Evolutionary conservation across 2,888 invertebrate species (phyloP).

Genomic region (Caenorhabditis sinica): DNA sequence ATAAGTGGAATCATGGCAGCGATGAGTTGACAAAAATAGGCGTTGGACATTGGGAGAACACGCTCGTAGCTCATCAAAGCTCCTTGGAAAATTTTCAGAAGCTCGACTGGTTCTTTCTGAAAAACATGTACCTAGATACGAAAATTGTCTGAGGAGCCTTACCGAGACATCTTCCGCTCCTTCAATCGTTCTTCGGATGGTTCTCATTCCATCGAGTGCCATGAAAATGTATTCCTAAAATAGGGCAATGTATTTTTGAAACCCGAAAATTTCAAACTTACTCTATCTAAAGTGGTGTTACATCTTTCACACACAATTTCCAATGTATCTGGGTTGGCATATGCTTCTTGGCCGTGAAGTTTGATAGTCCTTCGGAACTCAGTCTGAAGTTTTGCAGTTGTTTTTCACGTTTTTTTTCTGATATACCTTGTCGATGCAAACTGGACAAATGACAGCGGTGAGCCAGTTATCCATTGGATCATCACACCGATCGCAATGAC

Average conservation of each 20-base stretch:
- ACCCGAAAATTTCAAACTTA: constrained; percentile 12
- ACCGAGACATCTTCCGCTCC: constrained; percentile 44
- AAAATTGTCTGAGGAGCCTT: not conserved
- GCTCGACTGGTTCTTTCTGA: constrained; percentile 49
- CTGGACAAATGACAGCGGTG: constrained; percentile 79
- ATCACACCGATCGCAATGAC: constrained; percentile 81
- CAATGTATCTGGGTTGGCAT: constrained; percentile 51
- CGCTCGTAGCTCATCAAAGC: constrained; percentile 57
- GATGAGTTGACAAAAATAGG: constrained; percentile 64
- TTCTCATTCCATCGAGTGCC: constrained; percentile 62
- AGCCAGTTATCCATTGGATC: constrained; percentile 81
- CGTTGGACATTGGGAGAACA: constrained; percentile 61
- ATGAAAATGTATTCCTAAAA: constrained; percentile 57
- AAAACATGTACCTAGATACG: not conserved
- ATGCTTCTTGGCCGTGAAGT: constrained; percentile 62
- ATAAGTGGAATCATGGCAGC: constrained; percentile 63
- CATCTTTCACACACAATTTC: constrained; percentile 65
- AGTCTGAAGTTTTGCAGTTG: constrained; percentile 2
- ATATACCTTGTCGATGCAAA: constrained; percentile 70
- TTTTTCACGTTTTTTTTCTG: not conserved
- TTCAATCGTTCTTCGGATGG: constrained; percentile 55
- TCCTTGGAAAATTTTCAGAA: constrained; percentile 59
- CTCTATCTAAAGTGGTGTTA: constrained; percentile 42
- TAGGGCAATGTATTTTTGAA: not conserved
- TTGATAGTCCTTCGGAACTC: constrained; percentile 60